Evolutionary conservation across 2,888 invertebrate genomes (phyloP), one percentile per base, ranked within the genome.

Genomic region (Zootermopsis nevadensis): DNA sequence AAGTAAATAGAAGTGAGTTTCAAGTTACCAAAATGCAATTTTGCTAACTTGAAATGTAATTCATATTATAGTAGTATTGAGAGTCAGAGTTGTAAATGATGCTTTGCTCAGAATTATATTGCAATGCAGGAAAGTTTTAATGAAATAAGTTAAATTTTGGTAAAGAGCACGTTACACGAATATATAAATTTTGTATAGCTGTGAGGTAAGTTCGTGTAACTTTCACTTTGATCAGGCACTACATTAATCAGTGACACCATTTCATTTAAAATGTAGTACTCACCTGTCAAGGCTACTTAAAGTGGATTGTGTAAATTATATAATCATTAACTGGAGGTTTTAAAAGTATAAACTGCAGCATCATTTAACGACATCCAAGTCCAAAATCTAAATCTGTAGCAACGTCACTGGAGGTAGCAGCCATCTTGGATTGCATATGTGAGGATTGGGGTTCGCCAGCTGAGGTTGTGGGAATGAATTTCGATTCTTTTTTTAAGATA

Each of bases 391-490:
- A 33, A 60, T 19, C 66, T 3, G 19, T 35, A 35, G 72, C 84
- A 86, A 86, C 86, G 86, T 87, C 86, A 86, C 84, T 86, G 85
- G 86, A 83, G 86, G 84, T 85, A 79, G 85, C 86, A 84, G 87
- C 87, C 87, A 87, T 87, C 86, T 87, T 87, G 85, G 83, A 84
- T 86, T 84, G 74, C 84, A 84, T 85, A 85, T 84, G 84, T 83
- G n/a, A 42, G 69, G 48, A 27, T 35, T 76, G 27, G 80, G 83
- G 80, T 80, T 83, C 79, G 83, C 42, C 82, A 72, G 76, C 80
- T 82, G 80, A 82, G 82, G 77, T 77, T 76, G 82, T 67, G 80
- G 84, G 30, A 83, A 84, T 85, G 84, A 84, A 83, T 83, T 83
- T 84, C 80, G 76, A 81, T 82, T 74, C 74, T n/a, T 42, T 74